These are phyloP conservation scores for Caenorhabditis inopinata DNA, from an alignment of 1,140 invertebrate genomes.

Conservation along the genomic window DNA sequence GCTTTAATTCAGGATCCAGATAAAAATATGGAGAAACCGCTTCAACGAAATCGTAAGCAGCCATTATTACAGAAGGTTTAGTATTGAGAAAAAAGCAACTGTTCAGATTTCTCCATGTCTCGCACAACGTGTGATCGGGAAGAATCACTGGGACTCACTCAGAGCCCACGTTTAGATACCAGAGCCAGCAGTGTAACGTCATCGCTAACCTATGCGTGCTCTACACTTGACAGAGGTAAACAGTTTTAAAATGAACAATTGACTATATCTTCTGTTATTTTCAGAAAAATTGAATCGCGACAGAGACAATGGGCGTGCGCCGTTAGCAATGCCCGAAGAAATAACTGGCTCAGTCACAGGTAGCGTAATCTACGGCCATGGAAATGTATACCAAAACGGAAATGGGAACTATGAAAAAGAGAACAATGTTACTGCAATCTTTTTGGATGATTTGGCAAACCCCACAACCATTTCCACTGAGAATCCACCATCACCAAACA, in stretches of 20 bases:
- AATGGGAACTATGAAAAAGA: not conserved
- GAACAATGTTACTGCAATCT: conserved; percentile 6
- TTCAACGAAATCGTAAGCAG: not conserved
- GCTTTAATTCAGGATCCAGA: not conserved
- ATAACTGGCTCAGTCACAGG: conserved; percentile 42
- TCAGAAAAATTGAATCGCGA: conserved; percentile 42
- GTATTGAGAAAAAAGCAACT: not conserved
- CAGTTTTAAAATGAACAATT: not conserved
- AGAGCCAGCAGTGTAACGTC: not conserved
- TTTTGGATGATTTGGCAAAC: not conserved
- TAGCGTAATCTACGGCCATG: conserved; percentile 15
- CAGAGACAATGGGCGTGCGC: conserved; percentile 45
- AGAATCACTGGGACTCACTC: conserved; percentile 1
- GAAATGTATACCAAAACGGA: not conserved
- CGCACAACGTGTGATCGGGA: not conserved
- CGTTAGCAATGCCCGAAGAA: conserved; percentile 53
- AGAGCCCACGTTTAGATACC: not conserved
- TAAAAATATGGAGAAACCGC: not conserved
- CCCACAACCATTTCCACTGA: not conserved
- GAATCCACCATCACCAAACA: not conserved
- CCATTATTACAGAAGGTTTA: no score
- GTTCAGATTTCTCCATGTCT: not conserved
- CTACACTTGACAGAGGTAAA: conserved; percentile 51
- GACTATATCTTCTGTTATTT: conserved; percentile 1
- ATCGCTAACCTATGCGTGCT: conserved; percentile 49